These are phyloP conservation scores for Caenorhabditis macrosperma DNA, from an alignment of 2,888 invertebrate species.

Conservation along the genomic window DNA sequence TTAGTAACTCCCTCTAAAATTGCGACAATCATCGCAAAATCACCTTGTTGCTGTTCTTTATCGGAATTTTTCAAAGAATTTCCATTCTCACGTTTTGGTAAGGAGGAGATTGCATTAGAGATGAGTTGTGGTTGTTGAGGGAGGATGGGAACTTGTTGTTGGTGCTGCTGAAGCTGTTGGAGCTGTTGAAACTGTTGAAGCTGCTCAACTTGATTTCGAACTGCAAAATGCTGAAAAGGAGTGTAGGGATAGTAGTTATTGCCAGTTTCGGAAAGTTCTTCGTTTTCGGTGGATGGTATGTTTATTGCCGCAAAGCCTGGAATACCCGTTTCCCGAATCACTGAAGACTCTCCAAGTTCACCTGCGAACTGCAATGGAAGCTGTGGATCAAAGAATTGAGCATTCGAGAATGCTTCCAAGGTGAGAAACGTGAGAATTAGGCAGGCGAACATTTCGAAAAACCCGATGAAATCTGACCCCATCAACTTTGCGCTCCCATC, in stretches of 20 bases:
- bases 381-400: slow-evolving; percentile 20
- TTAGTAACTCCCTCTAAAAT: not conserved
- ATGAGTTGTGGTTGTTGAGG: not conserved
- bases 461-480: not conserved
- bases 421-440: not conserved
- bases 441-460: not conserved
- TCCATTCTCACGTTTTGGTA: slow-evolving; percentile 11
- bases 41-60: not conserved
- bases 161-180: not conserved
- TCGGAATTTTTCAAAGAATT: not conserved
- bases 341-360: not conserved
- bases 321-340: not conserved
- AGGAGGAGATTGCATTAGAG: not conserved
- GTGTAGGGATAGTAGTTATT: slow-evolving; percentile 1
- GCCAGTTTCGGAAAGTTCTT: not conserved
- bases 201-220: slow-evolving; percentile 15
- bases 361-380: slow-evolving; percentile 30
- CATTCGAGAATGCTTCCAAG: not conserved
- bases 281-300: slow-evolving; percentile 15
- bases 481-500: too few species aligned
- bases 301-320: slow-evolving; percentile 43
- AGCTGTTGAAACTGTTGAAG: not conserved
- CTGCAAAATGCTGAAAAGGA: slow-evolving; percentile 9
- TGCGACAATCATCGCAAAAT: not conserved
- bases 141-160: not conserved